Evolutionary conservation across 2,113 vertebrate genomes (phyloP), one percentile per base, ranked within the genome.

Genomic region (Microtus pennsylvanicus): DNA sequence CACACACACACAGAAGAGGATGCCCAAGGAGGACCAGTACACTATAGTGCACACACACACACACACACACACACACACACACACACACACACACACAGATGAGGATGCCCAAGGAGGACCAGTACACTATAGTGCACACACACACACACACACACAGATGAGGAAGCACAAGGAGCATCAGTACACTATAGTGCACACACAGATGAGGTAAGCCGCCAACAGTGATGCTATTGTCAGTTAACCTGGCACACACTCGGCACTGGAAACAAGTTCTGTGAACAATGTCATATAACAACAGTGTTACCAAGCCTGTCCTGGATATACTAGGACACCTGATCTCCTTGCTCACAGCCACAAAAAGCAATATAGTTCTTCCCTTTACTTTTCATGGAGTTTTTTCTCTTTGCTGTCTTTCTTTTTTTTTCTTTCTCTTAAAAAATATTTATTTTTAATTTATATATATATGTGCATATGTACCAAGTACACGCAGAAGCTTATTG

Each of bases 331-430:
- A 19, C 26, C 3, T 5, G 52, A 61, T 24, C 74, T 58, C 42
- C 70, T 75, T 47, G 61, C 55, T 83, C 22, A 55, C 70, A 42
- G 67, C 38, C 6, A 35, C 8, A 38, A 28, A 55, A 80, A 87
- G 33, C 52, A 70, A 42, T 11, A 42, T 0, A 67, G 45, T n/a
- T 17, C 45, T 67, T 88, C 17, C 22, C 74, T 82, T 87, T 58
- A 21, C 50, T 87, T 91, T 80, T 69, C n/a, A 52, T 78, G 58
- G n/a, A 70, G 78, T 94, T 92, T 67, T 70, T 65, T 78, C 75
- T n/a, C 52, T 52, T 17, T 91, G 78, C 52, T 55, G 38, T 16
- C 16, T 69, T 28, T 77, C 13, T 8, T 61, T 74, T 9, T 9
- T 52, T 94, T 19, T 69, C 1, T 76, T 78, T 91, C 93, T 65